phyloP scores from a whole-genome alignment of 2,113 vertebrate genomes.

The Empidonax alnorum region DNA sequence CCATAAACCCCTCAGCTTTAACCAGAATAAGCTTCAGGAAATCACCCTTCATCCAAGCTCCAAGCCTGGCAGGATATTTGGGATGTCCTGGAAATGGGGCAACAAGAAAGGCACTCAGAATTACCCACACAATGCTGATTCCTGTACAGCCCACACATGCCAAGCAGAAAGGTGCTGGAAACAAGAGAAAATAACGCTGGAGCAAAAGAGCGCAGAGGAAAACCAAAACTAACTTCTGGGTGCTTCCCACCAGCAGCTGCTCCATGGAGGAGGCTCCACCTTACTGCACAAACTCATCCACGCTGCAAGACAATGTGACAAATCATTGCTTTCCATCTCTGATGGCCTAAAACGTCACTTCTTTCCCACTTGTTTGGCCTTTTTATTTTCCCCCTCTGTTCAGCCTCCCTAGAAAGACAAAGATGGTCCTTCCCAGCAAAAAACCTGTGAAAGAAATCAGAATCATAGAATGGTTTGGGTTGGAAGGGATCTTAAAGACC shows the following conservation, averaged over 20 bases:
- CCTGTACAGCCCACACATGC: accelerated
- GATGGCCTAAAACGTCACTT: background rate
- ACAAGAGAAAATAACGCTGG: background rate
- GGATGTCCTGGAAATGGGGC: background rate
- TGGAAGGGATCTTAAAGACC: background rate
- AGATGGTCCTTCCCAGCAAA: background rate
- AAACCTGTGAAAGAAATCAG: background rate
- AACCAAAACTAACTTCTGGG: accelerated
- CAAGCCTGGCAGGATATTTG: background rate
- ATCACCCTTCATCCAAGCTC: background rate
- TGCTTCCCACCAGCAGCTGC: background rate
- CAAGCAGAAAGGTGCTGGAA: background rate
- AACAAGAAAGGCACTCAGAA: accelerated
- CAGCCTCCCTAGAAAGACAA: background rate
- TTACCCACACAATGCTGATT: accelerated
- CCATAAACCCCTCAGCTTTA: background rate
- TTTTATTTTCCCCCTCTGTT: accelerated
- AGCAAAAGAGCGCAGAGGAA: background rate
- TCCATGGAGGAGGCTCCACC: background rate
- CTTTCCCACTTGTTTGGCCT: background rate
- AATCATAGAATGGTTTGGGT: background rate
- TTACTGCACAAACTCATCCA: accelerated
- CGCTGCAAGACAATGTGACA: accelerated
- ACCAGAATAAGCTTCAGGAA: background rate
- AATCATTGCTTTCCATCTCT: background rate